Conservation (phyloP, 2,797 vertebrate genomes). For the Spinibarbus caldwelli region DNA sequence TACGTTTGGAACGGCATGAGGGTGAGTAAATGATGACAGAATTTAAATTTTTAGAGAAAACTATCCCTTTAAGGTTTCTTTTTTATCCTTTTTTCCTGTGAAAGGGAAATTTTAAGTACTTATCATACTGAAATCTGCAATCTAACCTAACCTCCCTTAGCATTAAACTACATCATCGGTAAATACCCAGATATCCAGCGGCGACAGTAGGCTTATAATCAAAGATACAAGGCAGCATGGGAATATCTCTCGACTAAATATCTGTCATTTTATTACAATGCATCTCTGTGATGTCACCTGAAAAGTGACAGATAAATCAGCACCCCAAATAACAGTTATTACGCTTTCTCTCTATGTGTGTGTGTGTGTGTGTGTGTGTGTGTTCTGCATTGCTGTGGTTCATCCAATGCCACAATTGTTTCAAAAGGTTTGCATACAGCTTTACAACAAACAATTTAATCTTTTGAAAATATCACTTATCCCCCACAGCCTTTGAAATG, state of each 20-base stretch:
- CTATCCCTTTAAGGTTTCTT: neutral
- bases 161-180: neutral
- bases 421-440: slow-evolving; percentile 60
- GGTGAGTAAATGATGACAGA: neutral
- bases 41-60: neutral
- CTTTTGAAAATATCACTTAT: slow-evolving; percentile 72
- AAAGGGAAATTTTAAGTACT: neutral
- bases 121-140: neutral
- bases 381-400: slow-evolving; percentile 33
- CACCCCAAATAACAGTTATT: slow-evolving; percentile 74
- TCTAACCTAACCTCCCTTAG: slow-evolving; percentile 13
- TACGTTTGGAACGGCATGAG: neutral
- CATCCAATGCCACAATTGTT: slow-evolving; percentile 65
- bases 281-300: slow-evolving; percentile 72
- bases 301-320: slow-evolving; percentile 68
- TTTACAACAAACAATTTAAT: slow-evolving; percentile 63
- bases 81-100: neutral
- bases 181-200: slow-evolving; percentile 35
- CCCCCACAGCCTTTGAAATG: slow-evolving; percentile 64
- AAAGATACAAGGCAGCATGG: slow-evolving; percentile 65
- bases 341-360: slow-evolving; percentile 53
- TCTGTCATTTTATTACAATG: slow-evolving; percentile 76
- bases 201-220: slow-evolving; percentile 67
- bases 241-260: slow-evolving; percentile 66
- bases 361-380: neutral